Evolutionary conservation across 2,113 vertebrate genomes (phyloP), one percentile per base, ranked within the genome.

Genomic region (Philantomba maxwellii): DNA sequence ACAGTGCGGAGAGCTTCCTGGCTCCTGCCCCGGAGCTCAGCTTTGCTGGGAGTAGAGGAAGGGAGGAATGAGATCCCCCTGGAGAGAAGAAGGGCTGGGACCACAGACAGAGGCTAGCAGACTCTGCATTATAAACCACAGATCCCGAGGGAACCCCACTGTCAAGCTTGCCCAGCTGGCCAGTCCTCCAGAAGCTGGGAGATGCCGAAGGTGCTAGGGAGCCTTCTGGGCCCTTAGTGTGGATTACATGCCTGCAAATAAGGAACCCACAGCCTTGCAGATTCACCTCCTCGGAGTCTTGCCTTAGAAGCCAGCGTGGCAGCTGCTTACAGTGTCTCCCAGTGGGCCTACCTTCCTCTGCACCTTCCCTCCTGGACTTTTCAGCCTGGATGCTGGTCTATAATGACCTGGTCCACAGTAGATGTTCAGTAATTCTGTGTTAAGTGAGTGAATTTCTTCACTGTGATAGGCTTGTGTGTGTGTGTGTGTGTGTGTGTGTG

Each of bases 301-400:
- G 80, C 62, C 39, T n/a, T 7, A 26, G 55, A 47, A 53, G 36
- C 13, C 39, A 25, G 11, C 0, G 0, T 14, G 89, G 30, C n/a
- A 8, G n/a, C n/a, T 75, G 75, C 81, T 30, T 43, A 0, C 5
- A 28, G 53, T 4, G 30, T 36, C 5, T 86, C 57, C 62, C 36
- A 12, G 62, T 43, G 23, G 83, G 36, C 11, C 73, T 58, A 28
- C 19, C 10, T 21, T 19, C 5, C 1, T 30, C 58, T 4, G 26
- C 91, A 45, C 23, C 84, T n/a, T 23, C 21, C 43, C 62, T 58
- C 57, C n/a, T 25, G 55, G 15, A 39, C 43, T 43, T 78, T 16
- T 25, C 25, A 26, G 0, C 17, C 33, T 86, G 84, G 6, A 2
- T 21, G 25, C 66, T 60, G 66, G 43, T 84, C 80, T 47, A 2